phyloP scores from a whole-genome alignment of 2,113 vertebrate species.

The Pristiophorus japonicus region DNA sequence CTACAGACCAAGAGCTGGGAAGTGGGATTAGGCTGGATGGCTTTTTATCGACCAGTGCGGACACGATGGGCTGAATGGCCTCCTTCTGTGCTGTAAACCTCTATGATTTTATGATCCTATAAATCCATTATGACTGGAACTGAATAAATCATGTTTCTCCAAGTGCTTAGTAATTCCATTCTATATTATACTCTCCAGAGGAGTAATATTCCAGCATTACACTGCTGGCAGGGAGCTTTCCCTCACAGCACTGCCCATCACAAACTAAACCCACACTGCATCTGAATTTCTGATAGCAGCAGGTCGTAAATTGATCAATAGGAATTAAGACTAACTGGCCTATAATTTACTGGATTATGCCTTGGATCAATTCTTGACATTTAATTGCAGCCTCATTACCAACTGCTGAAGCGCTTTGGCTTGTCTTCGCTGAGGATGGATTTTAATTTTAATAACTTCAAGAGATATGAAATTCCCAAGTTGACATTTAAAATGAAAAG shows the following conservation, averaged over 20 bases:
- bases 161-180: neutral
- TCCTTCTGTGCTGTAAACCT: too few species aligned
- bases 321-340: neutral
- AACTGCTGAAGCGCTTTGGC: neutral
- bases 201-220: neutral
- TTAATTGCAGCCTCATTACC: neutral
- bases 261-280: neutral
- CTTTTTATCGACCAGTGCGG: too few species aligned
- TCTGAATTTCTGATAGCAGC: neutral
- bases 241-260: neutral
- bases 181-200: neutral
- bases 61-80: too few species aligned
- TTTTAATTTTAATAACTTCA: neutral
- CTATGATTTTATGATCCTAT: too few species aligned
- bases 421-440: neutral
- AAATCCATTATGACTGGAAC: neutral
- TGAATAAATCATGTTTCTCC: neutral
- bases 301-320: neutral
- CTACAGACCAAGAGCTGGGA: too few species aligned
- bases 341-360: neutral
- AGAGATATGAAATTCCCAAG: neutral
- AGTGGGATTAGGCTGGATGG: too few species aligned
- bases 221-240: neutral
- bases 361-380: neutral
- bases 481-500: neutral